phyloP scores from a whole-genome alignment of 2,113 vertebrate species.

The Typhlomys cinereus region DNA sequence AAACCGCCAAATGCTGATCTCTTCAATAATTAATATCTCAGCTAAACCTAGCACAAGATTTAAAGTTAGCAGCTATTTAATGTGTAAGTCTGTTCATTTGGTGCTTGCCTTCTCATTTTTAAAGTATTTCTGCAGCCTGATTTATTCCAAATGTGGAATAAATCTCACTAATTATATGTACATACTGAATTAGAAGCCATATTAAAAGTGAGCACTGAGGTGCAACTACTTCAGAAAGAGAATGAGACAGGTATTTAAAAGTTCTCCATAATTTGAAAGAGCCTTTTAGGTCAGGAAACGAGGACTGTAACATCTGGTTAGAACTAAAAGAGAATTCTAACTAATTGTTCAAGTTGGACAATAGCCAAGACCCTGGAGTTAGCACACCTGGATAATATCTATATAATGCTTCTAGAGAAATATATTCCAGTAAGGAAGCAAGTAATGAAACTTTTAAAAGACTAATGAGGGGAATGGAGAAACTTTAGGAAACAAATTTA shows the following conservation, averaged over 20 bases:
- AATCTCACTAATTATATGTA: constrained; percentile 68
- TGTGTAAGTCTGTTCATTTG: constrained; percentile 37
- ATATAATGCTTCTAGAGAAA: constrained; percentile 74
- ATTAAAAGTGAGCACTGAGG: constrained; percentile 63
- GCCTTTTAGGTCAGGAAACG: constrained; percentile 79
- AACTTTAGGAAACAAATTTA: constrained; percentile 61
- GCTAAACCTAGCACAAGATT: constrained; percentile 40
- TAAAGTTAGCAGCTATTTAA: constrained; percentile 17
- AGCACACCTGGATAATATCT: constrained; percentile 79
- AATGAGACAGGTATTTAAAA: constrained; percentile 75
- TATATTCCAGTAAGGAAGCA: constrained; percentile 66
- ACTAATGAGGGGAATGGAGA: constrained; percentile 59
- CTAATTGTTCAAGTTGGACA: constrained; percentile 79
- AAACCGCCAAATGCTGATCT: constrained; percentile 1
- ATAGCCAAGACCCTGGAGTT: constrained; percentile 80
- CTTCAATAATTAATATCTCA: constrained; percentile 50
- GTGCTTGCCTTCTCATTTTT: constrained; percentile 60
- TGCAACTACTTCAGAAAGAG: constrained; percentile 61
- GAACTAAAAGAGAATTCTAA: constrained; percentile 79
- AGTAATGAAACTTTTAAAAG: constrained; percentile 73
- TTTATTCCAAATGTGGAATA: constrained; percentile 75
- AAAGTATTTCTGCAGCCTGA: constrained; percentile 53
- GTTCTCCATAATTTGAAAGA: constrained; percentile 73
- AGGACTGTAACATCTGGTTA: constrained; percentile 79
- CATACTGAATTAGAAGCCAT: constrained; percentile 40